These are phyloP conservation scores for Bucorvus abyssinicus DNA, from an alignment of 2,797 vertebrate species.

Conservation along the genomic window DNA sequence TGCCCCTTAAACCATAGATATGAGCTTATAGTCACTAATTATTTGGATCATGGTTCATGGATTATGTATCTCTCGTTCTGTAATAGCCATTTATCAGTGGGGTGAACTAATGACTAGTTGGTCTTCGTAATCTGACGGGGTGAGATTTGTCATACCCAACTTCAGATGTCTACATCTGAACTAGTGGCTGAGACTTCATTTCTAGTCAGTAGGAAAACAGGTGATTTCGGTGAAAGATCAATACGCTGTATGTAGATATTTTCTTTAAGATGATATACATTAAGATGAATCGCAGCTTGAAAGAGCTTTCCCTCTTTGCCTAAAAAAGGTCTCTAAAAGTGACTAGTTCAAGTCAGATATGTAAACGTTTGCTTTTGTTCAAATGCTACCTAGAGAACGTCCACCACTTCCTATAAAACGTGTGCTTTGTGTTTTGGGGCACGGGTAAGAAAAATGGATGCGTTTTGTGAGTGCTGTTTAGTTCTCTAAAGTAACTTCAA, in stretches of 20 bases:
- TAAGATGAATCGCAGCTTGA: background rate
- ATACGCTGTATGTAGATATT: background rate
- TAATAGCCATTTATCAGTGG: background rate
- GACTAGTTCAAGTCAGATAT: background rate
- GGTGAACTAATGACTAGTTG: background rate
- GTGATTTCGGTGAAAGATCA: background rate
- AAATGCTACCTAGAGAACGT: background rate
- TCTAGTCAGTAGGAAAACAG: background rate
- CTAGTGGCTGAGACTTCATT: background rate
- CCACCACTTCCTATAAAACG: background rate
- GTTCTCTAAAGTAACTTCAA: background rate
- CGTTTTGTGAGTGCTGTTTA: background rate
- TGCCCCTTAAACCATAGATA: background rate
- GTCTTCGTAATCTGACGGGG: background rate
- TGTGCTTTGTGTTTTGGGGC: background rate
- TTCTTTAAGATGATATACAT: background rate
- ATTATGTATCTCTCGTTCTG: background rate
- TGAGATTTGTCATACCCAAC: background rate
- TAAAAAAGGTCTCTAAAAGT: background rate
- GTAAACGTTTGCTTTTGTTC: background rate
- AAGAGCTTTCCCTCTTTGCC: background rate
- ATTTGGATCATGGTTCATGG: background rate
- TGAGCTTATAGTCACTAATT: background rate
- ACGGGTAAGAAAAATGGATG: background rate
- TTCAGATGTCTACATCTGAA: background rate